Conservation (phyloP, 2,113 vertebrate species). For the Sorex fumeus region DNA sequence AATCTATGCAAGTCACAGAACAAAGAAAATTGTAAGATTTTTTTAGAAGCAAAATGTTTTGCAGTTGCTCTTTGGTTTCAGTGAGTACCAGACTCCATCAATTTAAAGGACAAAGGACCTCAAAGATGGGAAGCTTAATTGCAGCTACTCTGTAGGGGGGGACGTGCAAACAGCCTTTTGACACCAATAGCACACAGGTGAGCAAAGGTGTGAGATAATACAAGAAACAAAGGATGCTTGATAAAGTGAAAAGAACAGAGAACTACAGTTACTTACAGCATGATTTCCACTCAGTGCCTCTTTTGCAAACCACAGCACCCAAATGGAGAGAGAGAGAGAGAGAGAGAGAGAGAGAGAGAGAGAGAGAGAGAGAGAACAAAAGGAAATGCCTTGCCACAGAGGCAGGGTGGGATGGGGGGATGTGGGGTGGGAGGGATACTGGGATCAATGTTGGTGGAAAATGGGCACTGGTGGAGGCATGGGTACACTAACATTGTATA, state of each 20-base stretch:
- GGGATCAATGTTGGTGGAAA: too few species aligned
- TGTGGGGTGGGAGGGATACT: too few species aligned
- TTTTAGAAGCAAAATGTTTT: conserved; percentile 6
- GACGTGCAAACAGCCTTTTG: not conserved
- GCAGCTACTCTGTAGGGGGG: not conserved
- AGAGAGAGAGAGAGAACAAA: too few species aligned
- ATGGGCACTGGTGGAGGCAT: too few species aligned
- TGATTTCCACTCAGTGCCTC: too few species aligned
- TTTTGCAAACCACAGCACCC: too few species aligned
- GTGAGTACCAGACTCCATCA: not conserved
- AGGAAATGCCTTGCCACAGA: too few species aligned
- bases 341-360: too few species aligned
- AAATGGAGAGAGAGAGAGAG: too few species aligned
- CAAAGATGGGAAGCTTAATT: not conserved
- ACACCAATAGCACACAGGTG: not conserved
- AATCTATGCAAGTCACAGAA: conserved; percentile 38
- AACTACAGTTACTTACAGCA: too few species aligned
- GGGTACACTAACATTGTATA: too few species aligned
- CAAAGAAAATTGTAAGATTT: not conserved
- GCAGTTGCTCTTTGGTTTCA: conserved; percentile 43
- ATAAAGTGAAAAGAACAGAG: not conserved
- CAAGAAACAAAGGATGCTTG: not conserved
- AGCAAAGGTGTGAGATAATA: not conserved
- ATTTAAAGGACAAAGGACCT: not conserved
- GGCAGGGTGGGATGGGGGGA: too few species aligned